These are phyloP conservation scores for Elephas maximus DNA, from an alignment of 2,113 vertebrate species.

Conservation along the genomic window DNA sequence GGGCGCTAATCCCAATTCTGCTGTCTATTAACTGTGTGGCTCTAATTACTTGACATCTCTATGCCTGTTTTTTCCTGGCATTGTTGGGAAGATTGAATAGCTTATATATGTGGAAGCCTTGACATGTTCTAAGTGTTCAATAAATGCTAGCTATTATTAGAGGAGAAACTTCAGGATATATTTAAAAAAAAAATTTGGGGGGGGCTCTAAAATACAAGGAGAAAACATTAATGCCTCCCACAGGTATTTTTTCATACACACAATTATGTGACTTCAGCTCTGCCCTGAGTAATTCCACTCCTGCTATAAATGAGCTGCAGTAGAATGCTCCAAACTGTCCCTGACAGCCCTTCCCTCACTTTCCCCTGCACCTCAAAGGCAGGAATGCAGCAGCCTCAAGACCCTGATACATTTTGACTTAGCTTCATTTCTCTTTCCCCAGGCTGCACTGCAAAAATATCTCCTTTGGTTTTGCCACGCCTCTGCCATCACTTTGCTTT, in stretches of 20 bases:
- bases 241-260: not conserved
- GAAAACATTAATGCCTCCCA: not conserved
- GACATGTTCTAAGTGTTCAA: not conserved
- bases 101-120: not conserved
- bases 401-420: not conserved
- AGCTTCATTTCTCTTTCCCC: not conserved
- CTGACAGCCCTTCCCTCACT: accelerated
- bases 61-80: not conserved
- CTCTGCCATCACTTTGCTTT: not conserved
- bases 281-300: not conserved
- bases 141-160: not conserved
- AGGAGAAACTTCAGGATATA: not conserved
- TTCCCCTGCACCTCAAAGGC: not conserved
- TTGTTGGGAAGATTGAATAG: not conserved
- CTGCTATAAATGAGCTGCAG: not conserved
- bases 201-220: not conserved
- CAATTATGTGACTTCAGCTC: not conserved
- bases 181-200: not conserved
- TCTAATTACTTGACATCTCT: not conserved
- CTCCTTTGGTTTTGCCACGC: not conserved
- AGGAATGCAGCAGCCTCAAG: not conserved
- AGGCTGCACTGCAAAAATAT: not conserved
- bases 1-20: not conserved
- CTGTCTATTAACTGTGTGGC: not conserved
- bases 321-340: not conserved